A percentile compares a stretch with the other conserved stretches of the same genome.
These are phyloP conservation scores for Drosophila putrida DNA, from an alignment of 2,888 invertebrate species.

Conservation along the genomic window DNA sequence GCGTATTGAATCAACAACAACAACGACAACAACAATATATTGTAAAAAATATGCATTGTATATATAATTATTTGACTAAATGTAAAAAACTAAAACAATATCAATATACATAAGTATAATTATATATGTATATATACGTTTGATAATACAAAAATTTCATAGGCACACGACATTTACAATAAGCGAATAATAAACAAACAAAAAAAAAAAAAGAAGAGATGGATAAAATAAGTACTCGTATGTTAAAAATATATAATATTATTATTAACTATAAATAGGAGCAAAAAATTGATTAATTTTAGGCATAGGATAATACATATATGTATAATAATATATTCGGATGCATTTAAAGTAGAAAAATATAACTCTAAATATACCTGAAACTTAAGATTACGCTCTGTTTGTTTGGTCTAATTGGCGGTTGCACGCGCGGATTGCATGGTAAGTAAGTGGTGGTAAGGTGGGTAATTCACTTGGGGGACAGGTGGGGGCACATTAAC, in stretches of 20 bases:
- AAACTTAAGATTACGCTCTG: constrained; percentile 73
- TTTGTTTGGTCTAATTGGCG: constrained; percentile 74
- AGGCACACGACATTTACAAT: constrained; percentile 41
- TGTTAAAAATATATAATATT: constrained; percentile 10
- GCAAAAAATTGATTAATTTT: constrained; percentile 23
- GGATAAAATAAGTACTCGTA: constrained; percentile 17
- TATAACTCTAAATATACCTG: constrained; percentile 53
- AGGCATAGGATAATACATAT: constrained; percentile 27
- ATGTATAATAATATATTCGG: constrained; percentile 7
- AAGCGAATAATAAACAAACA: constrained; percentile 25
- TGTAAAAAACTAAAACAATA: constrained; percentile 21
- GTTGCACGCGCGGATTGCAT: constrained; percentile 10
- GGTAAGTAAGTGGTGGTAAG: too few species aligned
- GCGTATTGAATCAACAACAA: not conserved
- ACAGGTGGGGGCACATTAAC: not conserved
- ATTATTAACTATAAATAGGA: constrained; percentile 17
- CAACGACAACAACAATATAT: constrained; percentile 25
- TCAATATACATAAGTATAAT: constrained; percentile 6
- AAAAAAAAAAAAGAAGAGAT: constrained; percentile 2
- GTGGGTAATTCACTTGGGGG: not conserved
- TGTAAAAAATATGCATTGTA: constrained; percentile 7
- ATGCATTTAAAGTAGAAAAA: constrained; percentile 1
- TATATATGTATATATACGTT: constrained; percentile 5
- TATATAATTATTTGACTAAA: constrained; percentile 12
- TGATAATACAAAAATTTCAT: constrained; percentile 40